phyloP scores from a whole-genome alignment of 1,140 invertebrate species.

The Rhyacophila brunnea region DNA sequence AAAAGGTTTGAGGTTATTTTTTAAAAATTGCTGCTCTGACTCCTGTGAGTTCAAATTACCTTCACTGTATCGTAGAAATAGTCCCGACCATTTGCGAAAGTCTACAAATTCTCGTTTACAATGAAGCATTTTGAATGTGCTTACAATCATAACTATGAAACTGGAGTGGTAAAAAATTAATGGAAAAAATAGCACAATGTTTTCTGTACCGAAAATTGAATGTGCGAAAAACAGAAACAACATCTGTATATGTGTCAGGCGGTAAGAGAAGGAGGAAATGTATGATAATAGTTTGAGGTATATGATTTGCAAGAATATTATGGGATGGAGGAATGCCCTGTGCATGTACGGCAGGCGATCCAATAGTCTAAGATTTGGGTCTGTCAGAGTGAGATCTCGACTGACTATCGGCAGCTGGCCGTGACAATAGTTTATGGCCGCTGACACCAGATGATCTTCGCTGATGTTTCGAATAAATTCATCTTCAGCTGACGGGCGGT shows the following conservation, averaged over 20 bases:
- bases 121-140: conserved; percentile 78
- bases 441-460: conserved; percentile 76
- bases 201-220: conserved; percentile 63
- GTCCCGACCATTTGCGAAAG: conserved; percentile 75
- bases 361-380: conserved; percentile 61
- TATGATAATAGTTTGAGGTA: conserved; percentile 67
- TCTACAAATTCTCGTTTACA: conserved; percentile 70
- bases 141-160: conserved; percentile 69
- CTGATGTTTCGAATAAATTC: conserved; percentile 70
- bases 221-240: conserved; percentile 68
- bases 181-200: conserved; percentile 65
- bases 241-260: conserved; percentile 62
- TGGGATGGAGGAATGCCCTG: conserved; percentile 67
- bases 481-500: conserved; percentile 45
- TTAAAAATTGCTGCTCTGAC: conserved; percentile 77
- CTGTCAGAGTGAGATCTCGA: conserved; percentile 66
- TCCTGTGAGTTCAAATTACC: conserved; percentile 70
- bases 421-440: conserved; percentile 76
- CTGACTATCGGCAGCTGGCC: conserved; percentile 76
- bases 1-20: conserved; percentile 79
- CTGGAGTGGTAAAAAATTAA: conserved; percentile 70
- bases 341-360: conserved; percentile 70
- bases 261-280: conserved; percentile 56
- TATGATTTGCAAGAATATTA: conserved; percentile 66
- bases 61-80: conserved; percentile 71